Conservation (phyloP, 2,113 vertebrate species). For the Neotoma lepida region DNA sequence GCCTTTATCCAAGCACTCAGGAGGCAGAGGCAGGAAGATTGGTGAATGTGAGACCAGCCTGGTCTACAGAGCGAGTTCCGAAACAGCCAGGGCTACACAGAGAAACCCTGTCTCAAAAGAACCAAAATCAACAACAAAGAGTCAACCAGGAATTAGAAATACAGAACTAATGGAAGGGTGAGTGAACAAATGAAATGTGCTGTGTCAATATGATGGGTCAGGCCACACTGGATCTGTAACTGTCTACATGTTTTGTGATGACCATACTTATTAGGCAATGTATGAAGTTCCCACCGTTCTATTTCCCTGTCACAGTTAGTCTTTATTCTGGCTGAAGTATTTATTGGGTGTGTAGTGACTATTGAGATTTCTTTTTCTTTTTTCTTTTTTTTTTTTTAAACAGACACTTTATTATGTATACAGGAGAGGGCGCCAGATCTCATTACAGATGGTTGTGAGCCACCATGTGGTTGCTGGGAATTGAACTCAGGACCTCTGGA, state of each 20-base stretch:
- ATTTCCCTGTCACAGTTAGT: not conserved
- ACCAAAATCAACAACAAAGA: not conserved
- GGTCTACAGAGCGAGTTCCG: not conserved
- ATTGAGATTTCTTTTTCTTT: not conserved
- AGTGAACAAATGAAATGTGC: not conserved
- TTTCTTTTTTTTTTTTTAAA: not conserved
- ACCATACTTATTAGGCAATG: not conserved
- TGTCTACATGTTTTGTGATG: not conserved
- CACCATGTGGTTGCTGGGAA: too few relatives aligned
- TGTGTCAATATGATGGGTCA: not conserved
- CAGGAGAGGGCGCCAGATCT: too few relatives aligned
- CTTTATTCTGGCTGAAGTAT: slow-evolving; percentile 2
- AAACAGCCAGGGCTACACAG: not conserved
- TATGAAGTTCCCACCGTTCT: not conserved
- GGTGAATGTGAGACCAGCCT: not conserved
- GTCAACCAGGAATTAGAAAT: not conserved
- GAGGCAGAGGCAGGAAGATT: not conserved
- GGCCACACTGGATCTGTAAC: not conserved
- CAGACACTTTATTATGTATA: too few relatives aligned
- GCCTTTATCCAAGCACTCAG: not conserved
- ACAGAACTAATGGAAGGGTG: not conserved
- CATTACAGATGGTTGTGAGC: too few relatives aligned
- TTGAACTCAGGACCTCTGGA: too few relatives aligned
- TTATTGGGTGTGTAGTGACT: not conserved
- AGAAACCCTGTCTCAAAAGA: not conserved